phyloP scores from a whole-genome alignment of 2,888 invertebrate genomes.

The Lordiphosa andalusiaca region DNA sequence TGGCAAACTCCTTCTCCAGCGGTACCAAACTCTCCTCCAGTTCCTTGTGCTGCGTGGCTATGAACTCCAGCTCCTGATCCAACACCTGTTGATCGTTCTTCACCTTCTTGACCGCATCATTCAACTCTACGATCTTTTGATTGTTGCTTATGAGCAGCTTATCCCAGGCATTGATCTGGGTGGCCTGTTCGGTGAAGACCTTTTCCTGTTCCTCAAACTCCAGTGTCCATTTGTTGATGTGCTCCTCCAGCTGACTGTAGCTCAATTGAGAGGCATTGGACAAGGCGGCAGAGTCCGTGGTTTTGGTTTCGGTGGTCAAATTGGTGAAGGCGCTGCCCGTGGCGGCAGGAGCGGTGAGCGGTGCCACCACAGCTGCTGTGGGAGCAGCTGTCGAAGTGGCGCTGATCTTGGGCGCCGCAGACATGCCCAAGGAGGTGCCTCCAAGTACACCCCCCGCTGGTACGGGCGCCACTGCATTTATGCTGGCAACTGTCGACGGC shows the following conservation, averaged over 20 bases:
- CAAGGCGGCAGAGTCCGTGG: conserved; percentile 76
- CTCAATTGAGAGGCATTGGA: conserved; percentile 83
- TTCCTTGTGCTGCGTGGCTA: conserved; percentile 94
- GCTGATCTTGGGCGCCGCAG: conserved; percentile 14
- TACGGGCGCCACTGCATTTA: conserved; percentile 13
- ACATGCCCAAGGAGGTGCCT: conserved; percentile 34
- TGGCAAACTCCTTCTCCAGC: conserved; percentile 89
- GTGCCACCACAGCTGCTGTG: conserved; percentile 29
- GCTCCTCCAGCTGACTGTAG: conserved; percentile 93
- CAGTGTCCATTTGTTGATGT: conserved; percentile 95
- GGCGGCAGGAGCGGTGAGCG: conserved; percentile 16
- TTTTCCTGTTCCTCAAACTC: conserved; percentile 96
- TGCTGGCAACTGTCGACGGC: conserved; percentile 27
- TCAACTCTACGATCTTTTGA: conserved; percentile 93
- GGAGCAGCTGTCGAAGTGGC: conserved; percentile 24
- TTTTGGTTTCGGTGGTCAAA: conserved; percentile 69
- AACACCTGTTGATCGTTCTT: conserved; percentile 93
- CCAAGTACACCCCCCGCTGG: conserved; percentile 36
- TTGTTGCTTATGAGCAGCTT: conserved; percentile 93
- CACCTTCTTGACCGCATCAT: conserved; percentile 92
- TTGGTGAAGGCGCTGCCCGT: conserved; percentile 60
- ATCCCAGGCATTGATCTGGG: conserved; percentile 98
- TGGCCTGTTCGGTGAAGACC: conserved; percentile 95
- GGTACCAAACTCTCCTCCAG: conserved; percentile 92
- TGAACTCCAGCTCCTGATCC: conserved; percentile 96